These are phyloP conservation scores for Solen grandis DNA, from an alignment of 1,140 invertebrate species.

Conservation along the genomic window DNA sequence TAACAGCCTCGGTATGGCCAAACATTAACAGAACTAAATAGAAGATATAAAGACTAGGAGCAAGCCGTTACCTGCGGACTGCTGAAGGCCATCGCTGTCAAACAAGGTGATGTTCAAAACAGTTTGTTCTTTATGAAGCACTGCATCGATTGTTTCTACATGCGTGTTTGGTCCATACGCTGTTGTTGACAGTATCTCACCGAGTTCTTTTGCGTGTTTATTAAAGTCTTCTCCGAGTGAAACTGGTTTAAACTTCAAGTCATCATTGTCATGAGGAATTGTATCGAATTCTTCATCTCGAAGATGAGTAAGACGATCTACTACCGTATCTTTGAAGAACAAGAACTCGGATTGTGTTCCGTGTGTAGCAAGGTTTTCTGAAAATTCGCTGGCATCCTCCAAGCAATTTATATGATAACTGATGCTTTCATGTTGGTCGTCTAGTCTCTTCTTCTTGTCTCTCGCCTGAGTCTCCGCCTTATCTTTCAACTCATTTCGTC, in stretches of 20 bases:
- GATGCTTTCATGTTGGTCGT: slow-evolving; percentile 43
- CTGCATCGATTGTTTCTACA: slow-evolving; percentile 33
- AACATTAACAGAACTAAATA: too few species aligned
- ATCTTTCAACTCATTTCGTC: slow-evolving; percentile 44
- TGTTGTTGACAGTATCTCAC: slow-evolving; percentile 38
- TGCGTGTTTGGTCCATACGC: slow-evolving; percentile 51
- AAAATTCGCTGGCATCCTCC: slow-evolving; percentile 50
- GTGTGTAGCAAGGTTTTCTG: slow-evolving; percentile 39
- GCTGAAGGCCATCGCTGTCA: slow-evolving; percentile 53
- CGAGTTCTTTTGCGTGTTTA: slow-evolving; percentile 30
- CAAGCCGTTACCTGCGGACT: slow-evolving; percentile 47
- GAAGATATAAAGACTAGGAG: too few species aligned
- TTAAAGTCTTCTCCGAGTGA: slow-evolving; percentile 52
- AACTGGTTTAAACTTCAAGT: slow-evolving; percentile 43
- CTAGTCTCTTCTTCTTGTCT: slow-evolving; percentile 49
- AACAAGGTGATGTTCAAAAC: slow-evolving; percentile 46
- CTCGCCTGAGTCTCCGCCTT: slow-evolving; percentile 26
- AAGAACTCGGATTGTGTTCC: slow-evolving; percentile 44
- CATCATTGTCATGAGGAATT: slow-evolving; percentile 53
- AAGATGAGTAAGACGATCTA: slow-evolving; percentile 42
- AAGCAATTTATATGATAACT: slow-evolving; percentile 42
- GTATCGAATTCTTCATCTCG: slow-evolving; percentile 53
- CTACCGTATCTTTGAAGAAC: slow-evolving; percentile 48
- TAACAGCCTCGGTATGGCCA: too few species aligned
- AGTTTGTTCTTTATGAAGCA: slow-evolving; percentile 38